Percentiles rank a stretch among this genome's conserved stretches.
Conservation (phyloP, 64 coral and sea anemone genomes). For the Montipora efflorescens region DNA sequence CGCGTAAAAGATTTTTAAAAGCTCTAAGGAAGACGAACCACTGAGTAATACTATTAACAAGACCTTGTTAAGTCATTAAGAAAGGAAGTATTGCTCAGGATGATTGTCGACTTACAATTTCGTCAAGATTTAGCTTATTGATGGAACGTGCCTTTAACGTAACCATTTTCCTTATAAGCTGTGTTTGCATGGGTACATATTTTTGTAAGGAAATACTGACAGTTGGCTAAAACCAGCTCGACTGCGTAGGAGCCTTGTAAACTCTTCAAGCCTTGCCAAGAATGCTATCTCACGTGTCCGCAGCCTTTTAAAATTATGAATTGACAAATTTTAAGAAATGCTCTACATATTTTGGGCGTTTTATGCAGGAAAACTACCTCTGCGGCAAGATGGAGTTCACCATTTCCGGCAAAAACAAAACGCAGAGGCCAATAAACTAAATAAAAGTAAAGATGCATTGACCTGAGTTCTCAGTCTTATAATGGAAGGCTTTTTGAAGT, state of each 20-base stretch:
- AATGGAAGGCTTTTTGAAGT: too few relatives aligned
- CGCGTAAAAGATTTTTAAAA: not conserved
- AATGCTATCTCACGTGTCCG: not conserved
- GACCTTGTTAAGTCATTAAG: not conserved
- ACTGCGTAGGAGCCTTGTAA: not conserved
- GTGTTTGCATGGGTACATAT: not conserved
- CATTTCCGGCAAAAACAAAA: too few relatives aligned
- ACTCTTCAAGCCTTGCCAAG: not conserved
- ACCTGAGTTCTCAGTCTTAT: too few relatives aligned
- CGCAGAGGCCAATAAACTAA: too few relatives aligned
- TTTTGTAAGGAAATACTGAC: slow-evolving; percentile 11
- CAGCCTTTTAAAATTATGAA: not conserved
- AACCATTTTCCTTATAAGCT: not conserved
- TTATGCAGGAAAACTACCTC: too few relatives aligned
- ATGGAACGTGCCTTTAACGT: not conserved
- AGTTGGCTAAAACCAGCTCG: not conserved
- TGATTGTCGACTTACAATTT: not conserved
- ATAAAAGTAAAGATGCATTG: too few relatives aligned
- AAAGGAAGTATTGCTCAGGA: slow-evolving; percentile 11
- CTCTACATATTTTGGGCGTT: too few relatives aligned
- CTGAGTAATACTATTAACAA: not conserved
- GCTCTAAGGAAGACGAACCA: not conserved
- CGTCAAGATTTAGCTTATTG: not conserved
- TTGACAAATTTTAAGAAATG: not conserved
- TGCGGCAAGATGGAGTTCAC: too few relatives aligned